phyloP scores from a whole-genome alignment of 2,888 invertebrate species.

The Chalcis sispes region DNA sequence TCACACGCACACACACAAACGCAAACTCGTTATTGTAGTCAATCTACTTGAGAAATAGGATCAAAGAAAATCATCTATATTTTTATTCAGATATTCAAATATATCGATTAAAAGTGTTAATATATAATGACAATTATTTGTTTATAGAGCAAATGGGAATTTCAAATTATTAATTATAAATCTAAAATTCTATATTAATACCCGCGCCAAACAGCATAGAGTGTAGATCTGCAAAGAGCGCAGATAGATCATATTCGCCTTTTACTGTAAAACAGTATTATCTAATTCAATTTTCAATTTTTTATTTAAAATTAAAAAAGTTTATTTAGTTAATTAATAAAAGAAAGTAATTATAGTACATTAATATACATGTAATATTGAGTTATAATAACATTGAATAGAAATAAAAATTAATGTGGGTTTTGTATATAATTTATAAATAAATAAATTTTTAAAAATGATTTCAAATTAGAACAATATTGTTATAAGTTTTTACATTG shows the following conservation, averaged over 20 bases:
- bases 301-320: no score
- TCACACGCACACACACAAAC: neutral
- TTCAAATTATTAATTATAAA: conserved; percentile 49
- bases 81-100: neutral
- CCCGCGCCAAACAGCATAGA: conserved; percentile 75
- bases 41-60: no score
- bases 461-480: no score
- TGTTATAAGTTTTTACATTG: no score
- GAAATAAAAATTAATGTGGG: no score
- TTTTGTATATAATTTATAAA: no score
- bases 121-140: conserved; percentile 15
- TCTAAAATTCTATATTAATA: conserved; percentile 65
- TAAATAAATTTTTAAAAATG: no score
- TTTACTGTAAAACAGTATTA: conserved; percentile 70
- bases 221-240: conserved; percentile 73
- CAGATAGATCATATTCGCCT: conserved; percentile 73
- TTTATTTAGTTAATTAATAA: no score
- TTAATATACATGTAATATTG: no score
- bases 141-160: neutral
- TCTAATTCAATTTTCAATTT: conserved; percentile 15
- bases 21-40: neutral
- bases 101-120: neutral
- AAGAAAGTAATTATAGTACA: no score
- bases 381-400: no score
- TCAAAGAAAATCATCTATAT: neutral